phyloP scores from a whole-genome alignment of 2,888 invertebrate genomes.

The Cotesia congregata region DNA sequence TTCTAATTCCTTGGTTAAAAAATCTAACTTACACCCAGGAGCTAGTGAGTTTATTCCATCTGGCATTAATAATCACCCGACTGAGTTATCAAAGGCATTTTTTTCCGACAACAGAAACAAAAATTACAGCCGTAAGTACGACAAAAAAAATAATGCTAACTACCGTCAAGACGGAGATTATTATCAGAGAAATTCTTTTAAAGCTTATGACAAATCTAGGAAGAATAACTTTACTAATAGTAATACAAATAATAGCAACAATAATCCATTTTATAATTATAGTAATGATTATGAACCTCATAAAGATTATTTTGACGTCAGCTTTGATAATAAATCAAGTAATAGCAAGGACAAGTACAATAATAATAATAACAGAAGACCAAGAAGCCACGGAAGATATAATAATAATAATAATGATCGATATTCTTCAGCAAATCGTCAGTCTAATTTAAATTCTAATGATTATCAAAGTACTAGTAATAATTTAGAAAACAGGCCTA shows the following conservation, averaged over 20 bases:
- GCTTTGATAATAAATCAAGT: neutral
- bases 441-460: constrained; percentile 18
- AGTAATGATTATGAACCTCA: neutral
- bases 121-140: constrained; percentile 43
- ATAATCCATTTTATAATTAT: neutral
- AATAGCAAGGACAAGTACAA: constrained; percentile 12
- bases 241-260: neutral
- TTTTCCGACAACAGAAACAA: constrained; percentile 46
- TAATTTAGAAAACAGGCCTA: constrained; percentile 1
- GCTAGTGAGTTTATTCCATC: constrained; percentile 76
- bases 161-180: constrained; percentile 39
- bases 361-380: constrained; percentile 26
- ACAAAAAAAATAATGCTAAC: constrained; percentile 43
- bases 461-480: neutral
- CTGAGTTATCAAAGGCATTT: constrained; percentile 42
- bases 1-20: no score
- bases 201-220: constrained; percentile 37
- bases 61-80: constrained; percentile 46
- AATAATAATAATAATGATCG: constrained; percentile 55
- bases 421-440: constrained; percentile 47
- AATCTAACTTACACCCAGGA: constrained; percentile 73
- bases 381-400: constrained; percentile 52
- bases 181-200: constrained; percentile 33
- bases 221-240: constrained; percentile 14
- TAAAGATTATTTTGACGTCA: constrained; percentile 10